Evolutionary conservation across 2,113 vertebrate genomes (phyloP).

Genomic region (Podarcis muralis): DNA sequence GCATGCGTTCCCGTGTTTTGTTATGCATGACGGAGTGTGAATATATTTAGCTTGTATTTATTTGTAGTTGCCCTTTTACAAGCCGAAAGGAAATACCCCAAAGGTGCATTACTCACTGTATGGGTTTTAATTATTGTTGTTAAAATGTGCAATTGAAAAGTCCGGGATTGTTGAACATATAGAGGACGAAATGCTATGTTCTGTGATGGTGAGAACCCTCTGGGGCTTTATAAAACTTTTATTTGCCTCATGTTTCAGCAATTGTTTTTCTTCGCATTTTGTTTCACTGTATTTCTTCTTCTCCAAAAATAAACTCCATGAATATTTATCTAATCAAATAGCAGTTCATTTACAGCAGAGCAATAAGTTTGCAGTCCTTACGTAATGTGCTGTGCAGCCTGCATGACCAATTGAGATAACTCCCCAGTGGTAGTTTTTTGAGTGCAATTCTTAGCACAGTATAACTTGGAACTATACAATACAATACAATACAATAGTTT

Average conservation of each 20-base stretch:
- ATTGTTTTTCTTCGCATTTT: conserved; percentile 8
- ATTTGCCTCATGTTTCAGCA: conserved; percentile 7
- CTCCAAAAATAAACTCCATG: conserved; percentile 50
- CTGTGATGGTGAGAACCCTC: conserved; percentile 25
- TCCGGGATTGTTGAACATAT: conserved; percentile 27
- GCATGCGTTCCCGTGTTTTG: conserved; percentile 18
- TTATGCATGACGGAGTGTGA: conserved; percentile 14
- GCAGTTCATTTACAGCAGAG: conserved; percentile 52
- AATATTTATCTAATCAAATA: conserved; percentile 60
- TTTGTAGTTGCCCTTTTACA: conserved; percentile 20
- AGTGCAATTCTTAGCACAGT: background rate
- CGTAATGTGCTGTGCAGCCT: conserved; percentile 60
- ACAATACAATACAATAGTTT: background rate
- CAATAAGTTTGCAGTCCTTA: conserved; percentile 37
- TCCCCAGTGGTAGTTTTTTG: background rate
- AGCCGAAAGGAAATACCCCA: conserved; percentile 21
- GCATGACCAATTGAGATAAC: conserved; percentile 55
- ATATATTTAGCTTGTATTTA: conserved; percentile 39
- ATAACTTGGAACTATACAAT: no score
- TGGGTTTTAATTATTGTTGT: conserved; percentile 42
- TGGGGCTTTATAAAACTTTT: conserved; percentile 59
- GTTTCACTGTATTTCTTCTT: conserved; percentile 55
- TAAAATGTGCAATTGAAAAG: conserved; percentile 27
- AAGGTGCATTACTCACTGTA: background rate
- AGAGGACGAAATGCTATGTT: conserved; percentile 35